Conservation (phyloP, 2,888 invertebrate genomes). For the Tanytarsus gracilentus region DNA sequence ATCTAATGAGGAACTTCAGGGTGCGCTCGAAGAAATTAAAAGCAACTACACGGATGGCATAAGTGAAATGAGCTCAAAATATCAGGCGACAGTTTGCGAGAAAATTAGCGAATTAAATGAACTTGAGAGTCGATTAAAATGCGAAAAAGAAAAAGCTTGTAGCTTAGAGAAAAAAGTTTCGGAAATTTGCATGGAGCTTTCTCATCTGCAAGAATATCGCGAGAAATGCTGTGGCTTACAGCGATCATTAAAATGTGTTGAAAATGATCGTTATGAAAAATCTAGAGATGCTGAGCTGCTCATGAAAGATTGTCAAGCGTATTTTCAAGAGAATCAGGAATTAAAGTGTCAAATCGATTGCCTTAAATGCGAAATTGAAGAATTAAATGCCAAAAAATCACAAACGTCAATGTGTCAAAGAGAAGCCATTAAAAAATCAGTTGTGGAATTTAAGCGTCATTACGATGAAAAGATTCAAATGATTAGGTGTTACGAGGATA, state of each 20-base stretch:
- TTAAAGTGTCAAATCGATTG: too few relatives aligned
- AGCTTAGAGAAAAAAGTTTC: not conserved
- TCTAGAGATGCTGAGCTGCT: too few relatives aligned
- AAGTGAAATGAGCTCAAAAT: not conserved
- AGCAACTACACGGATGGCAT: not conserved
- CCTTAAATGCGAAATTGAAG: not conserved
- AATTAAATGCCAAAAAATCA: not conserved
- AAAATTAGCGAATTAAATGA: not conserved
- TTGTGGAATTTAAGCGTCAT: not conserved
- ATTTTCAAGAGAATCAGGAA: too few relatives aligned
- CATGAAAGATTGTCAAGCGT: too few relatives aligned
- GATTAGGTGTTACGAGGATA: not conserved
- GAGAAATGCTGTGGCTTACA: too few relatives aligned
- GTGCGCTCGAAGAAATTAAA: not conserved
- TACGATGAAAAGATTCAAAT: not conserved
- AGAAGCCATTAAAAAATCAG: not conserved
- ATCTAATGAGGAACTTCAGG: not conserved
- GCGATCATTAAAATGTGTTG: too few relatives aligned
- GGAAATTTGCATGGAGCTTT: not conserved
- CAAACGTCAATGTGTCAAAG: not conserved
- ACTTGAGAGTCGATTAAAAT: not conserved
- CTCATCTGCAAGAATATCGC: not conserved
- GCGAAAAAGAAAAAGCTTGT: not conserved
- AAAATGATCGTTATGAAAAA: too few relatives aligned
- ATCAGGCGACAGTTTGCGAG: not conserved